Conservation (phyloP, 2,888 invertebrate genomes). For the Neoaliturus tenellus region DNA sequence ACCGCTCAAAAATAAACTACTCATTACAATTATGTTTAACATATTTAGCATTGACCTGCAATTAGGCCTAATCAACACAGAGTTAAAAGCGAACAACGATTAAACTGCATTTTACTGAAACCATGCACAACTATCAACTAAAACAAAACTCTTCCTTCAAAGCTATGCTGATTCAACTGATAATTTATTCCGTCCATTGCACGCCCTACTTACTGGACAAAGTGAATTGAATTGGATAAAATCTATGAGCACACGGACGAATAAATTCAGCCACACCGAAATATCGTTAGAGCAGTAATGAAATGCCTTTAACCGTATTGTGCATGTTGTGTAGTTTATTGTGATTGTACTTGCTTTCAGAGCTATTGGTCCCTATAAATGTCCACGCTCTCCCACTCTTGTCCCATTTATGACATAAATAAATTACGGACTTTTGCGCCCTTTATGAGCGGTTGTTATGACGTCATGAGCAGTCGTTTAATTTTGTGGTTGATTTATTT, state of each 20-base stretch:
- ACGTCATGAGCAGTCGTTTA: too few relatives aligned
- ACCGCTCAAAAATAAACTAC: too few relatives aligned
- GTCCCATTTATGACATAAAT: background rate
- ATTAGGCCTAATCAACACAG: too few relatives aligned
- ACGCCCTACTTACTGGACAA: background rate
- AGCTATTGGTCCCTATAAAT: background rate
- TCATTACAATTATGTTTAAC: too few relatives aligned
- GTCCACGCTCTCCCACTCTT: background rate
- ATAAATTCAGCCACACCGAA: background rate
- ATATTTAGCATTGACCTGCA: too few relatives aligned
- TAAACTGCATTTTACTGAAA: too few relatives aligned
- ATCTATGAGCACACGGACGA: background rate
- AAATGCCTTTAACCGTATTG: background rate
- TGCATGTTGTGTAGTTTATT: slow-evolving; percentile 6
- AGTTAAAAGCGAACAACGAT: too few relatives aligned
- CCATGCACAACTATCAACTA: too few relatives aligned
- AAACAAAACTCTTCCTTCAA: too few relatives aligned
- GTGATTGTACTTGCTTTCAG: slow-evolving; percentile 14
- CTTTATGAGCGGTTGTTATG: too few relatives aligned
- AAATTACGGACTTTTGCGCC: too few relatives aligned
- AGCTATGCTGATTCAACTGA: background rate
- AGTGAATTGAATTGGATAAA: background rate
- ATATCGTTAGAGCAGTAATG: slow-evolving; percentile 18
- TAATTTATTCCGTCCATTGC: background rate
- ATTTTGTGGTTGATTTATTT: too few relatives aligned